Evolutionary conservation across 92 coral and sea anemone species (phyloP).

Genomic region (Virgularia gustaviana): DNA sequence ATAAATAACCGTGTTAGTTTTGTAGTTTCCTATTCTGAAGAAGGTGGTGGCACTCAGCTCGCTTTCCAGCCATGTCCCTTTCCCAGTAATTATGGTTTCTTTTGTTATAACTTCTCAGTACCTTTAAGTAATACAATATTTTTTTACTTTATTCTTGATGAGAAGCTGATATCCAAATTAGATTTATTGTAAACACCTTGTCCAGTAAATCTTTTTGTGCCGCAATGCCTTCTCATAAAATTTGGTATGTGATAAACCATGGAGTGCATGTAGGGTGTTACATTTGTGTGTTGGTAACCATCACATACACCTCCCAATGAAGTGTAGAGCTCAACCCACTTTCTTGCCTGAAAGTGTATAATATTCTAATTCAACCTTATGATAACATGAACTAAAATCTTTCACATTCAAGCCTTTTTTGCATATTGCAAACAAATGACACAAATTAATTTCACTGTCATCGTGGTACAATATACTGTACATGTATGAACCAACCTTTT

Average conservation of each 20-base stretch:
- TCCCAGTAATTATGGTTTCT: not conserved
- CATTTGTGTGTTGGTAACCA: not conserved
- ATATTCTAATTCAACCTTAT: no score
- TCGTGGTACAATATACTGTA: no score
- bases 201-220: conserved; percentile 47
- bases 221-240: conserved; percentile 37
- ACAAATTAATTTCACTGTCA: no score
- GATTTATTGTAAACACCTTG: conserved; percentile 14
- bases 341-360: conserved; percentile 18
- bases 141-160: not conserved
- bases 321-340: conserved; percentile 37
- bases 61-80: not conserved
- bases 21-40: no score
- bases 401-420: no score
- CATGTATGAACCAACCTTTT: no score
- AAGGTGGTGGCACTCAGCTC: no score
- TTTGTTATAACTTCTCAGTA: not conserved
- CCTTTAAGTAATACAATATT: not conserved
- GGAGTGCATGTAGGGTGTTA: conserved; percentile 39
- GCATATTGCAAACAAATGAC: no score
- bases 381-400: no score
- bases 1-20: no score
- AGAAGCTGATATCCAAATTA: not conserved
- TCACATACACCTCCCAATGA: conserved; percentile 40
- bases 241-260: conserved; percentile 40